A percentile compares a stretch with the other conserved stretches of the same genome.
Conservation (phyloP, 2,797 vertebrate genomes). For the Mionectes olivaceus region DNA sequence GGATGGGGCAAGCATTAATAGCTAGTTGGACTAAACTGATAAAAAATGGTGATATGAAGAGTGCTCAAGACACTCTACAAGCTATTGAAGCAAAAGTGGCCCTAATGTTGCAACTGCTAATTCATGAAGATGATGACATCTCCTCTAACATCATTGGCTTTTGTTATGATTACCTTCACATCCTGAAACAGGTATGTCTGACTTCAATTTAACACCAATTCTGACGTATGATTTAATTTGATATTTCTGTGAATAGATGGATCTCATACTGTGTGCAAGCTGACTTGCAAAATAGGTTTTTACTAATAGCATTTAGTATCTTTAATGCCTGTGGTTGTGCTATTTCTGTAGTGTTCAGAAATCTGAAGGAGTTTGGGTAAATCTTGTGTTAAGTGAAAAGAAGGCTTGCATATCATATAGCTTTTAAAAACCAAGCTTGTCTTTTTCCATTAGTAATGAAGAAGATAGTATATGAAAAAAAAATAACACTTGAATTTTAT, state of each 20-base stretch:
- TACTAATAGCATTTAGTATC: neutral
- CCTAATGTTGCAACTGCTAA: conserved; percentile 91
- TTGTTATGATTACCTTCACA: conserved; percentile 98
- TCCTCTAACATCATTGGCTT: conserved; percentile 95
- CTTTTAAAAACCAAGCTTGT: neutral
- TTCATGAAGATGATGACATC: conserved; percentile 97
- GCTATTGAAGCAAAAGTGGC: conserved; percentile 92
- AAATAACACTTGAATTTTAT: conserved; percentile 44
- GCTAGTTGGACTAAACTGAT: conserved; percentile 94
- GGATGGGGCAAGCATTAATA: conserved; percentile 97
- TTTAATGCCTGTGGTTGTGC: neutral
- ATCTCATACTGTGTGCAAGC: neutral
- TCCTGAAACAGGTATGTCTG: conserved; percentile 88
- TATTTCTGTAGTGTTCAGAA: neutral
- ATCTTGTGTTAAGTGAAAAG: neutral
- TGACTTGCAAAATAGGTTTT: neutral
- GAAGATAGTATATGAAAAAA: neutral
- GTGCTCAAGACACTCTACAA: conserved; percentile 86
- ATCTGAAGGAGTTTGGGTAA: neutral
- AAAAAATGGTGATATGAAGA: conserved; percentile 87
- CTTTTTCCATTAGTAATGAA: neutral
- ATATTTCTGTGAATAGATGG: neutral
- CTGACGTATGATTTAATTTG: neutral
- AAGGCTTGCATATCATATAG: neutral
- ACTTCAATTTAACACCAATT: neutral